These are phyloP conservation scores for Pontoporia blainvillei DNA, from an alignment of 2,113 vertebrate genomes.

Conservation along the genomic window DNA sequence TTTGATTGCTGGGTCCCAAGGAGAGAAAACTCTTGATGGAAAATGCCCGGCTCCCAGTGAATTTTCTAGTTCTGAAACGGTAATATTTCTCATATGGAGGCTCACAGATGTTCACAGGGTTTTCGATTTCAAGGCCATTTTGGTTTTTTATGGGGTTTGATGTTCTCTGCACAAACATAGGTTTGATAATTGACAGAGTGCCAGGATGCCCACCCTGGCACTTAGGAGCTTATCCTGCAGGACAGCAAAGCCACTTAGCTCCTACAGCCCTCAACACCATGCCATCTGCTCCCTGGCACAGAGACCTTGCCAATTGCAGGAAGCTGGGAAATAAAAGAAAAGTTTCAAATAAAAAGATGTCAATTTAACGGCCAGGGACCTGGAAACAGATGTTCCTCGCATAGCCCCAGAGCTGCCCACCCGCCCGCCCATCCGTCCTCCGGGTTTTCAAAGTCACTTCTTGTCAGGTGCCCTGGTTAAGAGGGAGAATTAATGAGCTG, in stretches of 20 bases:
- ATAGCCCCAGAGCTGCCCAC: constrained; percentile 71
- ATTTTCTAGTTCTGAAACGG: constrained; percentile 66
- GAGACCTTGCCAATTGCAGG: constrained; percentile 83
- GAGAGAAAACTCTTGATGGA: not conserved
- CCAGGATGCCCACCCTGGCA: constrained; percentile 64
- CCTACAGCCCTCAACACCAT: constrained; percentile 76
- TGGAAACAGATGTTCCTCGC: constrained; percentile 86
- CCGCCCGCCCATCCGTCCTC: constrained; percentile 76
- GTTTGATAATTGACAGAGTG: constrained; percentile 81
- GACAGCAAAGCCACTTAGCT: constrained; percentile 71
- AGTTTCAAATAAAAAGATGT: constrained; percentile 87
- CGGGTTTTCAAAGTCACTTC: constrained; percentile 85
- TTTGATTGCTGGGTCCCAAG: not conserved
- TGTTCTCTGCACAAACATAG: constrained; percentile 75
- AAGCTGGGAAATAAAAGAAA: constrained; percentile 86
- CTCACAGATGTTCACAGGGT: constrained; percentile 68
- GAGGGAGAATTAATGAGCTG: constrained; percentile 88
- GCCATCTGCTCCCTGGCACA: constrained; percentile 79
- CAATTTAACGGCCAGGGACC: constrained; percentile 84
- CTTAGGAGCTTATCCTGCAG: constrained; percentile 49
- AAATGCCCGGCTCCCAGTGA: constrained; percentile 30
- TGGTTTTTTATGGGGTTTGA: constrained; percentile 78
- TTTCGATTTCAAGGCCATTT: constrained; percentile 78
- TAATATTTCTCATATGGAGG: constrained; percentile 78
- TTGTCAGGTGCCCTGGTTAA: constrained; percentile 87